Conservation (phyloP, 2,797 vertebrate species). For the Liparis tanakae region DNA sequence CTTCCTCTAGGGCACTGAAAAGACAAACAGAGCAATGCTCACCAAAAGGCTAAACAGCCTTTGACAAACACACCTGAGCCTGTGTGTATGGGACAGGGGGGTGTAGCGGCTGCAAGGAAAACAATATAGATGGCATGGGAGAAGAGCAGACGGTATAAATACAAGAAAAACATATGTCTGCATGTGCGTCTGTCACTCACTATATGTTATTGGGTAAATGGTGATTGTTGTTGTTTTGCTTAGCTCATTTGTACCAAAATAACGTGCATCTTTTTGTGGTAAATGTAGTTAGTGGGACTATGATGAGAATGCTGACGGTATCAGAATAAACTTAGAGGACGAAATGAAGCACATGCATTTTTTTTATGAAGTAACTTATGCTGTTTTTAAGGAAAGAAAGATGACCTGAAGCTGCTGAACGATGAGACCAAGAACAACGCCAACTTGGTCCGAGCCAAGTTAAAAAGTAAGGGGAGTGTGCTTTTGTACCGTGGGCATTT, state of each 20-base stretch:
- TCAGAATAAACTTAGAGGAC: not conserved
- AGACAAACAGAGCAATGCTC: slow-evolving; percentile 22
- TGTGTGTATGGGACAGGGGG: slow-evolving; percentile 6
- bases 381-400: slow-evolving; percentile 61
- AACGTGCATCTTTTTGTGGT: not conserved
- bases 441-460: slow-evolving; percentile 56
- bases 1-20: slow-evolving; percentile 7
- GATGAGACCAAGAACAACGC: slow-evolving; percentile 69
- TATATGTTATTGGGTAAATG: not conserved
- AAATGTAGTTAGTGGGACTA: not conserved
- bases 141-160: not conserved
- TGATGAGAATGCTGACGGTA: not conserved
- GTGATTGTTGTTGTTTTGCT: not conserved
- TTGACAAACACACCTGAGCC: slow-evolving; percentile 40
- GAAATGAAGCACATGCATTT: not conserved
- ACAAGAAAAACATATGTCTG: not conserved
- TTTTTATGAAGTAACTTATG: not conserved
- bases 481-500: not conserved
- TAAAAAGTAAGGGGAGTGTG: slow-evolving; percentile 69
- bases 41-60: slow-evolving; percentile 8
- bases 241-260: not conserved
- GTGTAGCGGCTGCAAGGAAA: not conserved
- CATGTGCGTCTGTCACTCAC: not conserved
- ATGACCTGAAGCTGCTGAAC: slow-evolving; percentile 70
- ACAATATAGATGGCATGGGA: not conserved